phyloP scores from a whole-genome alignment of 1,140 invertebrate species.

The Octopus bimaculoides region DNA sequence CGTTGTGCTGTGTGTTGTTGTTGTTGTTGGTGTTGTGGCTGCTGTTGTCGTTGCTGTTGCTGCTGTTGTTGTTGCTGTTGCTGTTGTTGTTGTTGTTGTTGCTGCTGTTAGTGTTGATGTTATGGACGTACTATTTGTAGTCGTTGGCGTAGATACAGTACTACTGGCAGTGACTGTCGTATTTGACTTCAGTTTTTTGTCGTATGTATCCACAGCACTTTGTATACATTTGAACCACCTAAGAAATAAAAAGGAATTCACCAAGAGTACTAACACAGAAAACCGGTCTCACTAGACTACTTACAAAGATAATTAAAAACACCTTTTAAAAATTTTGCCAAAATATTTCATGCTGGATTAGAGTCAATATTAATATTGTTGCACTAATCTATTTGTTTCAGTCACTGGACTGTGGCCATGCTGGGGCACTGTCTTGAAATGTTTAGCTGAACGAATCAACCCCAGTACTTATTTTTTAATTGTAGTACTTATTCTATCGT shows the following conservation, averaged over 20 bases:
- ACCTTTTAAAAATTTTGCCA: too few species aligned
- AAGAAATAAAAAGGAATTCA: slow-evolving; percentile 37
- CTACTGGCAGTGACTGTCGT: background rate
- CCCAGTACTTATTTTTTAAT: too few species aligned
- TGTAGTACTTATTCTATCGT: too few species aligned
- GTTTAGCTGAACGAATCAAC: too few species aligned
- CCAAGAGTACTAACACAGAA: background rate
- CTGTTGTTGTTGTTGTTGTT: background rate
- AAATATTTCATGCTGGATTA: too few species aligned
- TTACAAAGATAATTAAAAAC: too few species aligned
- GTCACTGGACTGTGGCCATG: too few species aligned
- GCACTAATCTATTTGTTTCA: too few species aligned
- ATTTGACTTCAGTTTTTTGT: slow-evolving; percentile 16
- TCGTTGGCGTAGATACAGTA: background rate
- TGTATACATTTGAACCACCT: slow-evolving; percentile 71
- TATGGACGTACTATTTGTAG: background rate
- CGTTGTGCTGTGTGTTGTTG: background rate
- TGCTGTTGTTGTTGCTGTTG: background rate
- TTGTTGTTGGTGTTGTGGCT: background rate
- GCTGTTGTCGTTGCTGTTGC: slow-evolving; percentile 11
- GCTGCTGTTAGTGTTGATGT: background rate
- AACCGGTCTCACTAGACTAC: background rate
- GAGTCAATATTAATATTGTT: too few species aligned
- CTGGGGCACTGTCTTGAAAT: too few species aligned
- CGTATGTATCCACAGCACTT: slow-evolving; percentile 32